phyloP scores from a whole-genome alignment of 2,888 invertebrate genomes.

The Luperina nickerlii region DNA sequence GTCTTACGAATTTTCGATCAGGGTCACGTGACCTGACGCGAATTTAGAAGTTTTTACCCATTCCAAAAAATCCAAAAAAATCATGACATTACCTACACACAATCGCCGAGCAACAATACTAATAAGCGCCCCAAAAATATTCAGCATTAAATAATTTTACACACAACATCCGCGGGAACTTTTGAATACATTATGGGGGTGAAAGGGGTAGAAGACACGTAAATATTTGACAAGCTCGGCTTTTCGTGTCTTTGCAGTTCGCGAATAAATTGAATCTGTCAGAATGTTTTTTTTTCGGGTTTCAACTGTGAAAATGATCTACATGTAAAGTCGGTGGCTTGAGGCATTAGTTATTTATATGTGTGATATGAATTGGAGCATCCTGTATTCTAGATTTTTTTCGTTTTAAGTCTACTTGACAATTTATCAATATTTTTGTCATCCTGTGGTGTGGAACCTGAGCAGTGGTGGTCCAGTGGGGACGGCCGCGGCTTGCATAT shows the following conservation, averaged over 20 bases:
- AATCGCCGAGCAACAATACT: conserved; percentile 17
- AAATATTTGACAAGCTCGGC: conserved; percentile 78
- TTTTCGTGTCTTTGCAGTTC: conserved; percentile 67
- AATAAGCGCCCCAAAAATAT: conserved; percentile 46
- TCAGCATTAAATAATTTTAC: conserved; percentile 71
- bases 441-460: background rate
- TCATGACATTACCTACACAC: background rate
- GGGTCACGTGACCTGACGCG: no score
- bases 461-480: no score
- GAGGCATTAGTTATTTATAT: no score
- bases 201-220: conserved; percentile 76
- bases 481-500: no score
- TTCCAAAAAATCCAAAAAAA: background rate
- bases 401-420: background rate
- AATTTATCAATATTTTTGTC: background rate
- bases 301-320: conserved; percentile 38
- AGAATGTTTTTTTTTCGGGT: conserved; percentile 32
- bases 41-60: no score
- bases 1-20: no score
- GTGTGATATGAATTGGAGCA: background rate
- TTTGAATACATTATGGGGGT: conserved; percentile 78
- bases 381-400: background rate
- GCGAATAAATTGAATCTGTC: conserved; percentile 58
- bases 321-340: conserved; percentile 19
- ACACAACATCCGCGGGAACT: conserved; percentile 75